These are phyloP conservation scores for Loripinus fragilis DNA, from an alignment of 2,888 invertebrate genomes.

Conservation along the genomic window DNA sequence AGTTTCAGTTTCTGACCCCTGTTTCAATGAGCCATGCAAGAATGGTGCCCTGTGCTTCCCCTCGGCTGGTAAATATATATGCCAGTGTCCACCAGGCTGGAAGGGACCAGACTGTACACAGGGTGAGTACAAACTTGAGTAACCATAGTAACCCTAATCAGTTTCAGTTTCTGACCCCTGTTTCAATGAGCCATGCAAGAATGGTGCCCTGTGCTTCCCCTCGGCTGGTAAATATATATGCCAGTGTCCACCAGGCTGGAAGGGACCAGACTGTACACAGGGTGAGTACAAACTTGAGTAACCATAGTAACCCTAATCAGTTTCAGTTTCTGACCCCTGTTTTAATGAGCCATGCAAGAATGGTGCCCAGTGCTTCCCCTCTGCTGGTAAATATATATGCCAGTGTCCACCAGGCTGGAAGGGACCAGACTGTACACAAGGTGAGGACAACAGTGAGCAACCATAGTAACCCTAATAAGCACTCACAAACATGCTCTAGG, in stretches of 20 bases:
- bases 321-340: conserved; percentile 10
- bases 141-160: conserved; percentile 87
- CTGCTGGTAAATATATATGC: conserved; percentile 89
- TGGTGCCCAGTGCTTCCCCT: conserved; percentile 95
- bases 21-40: conserved; percentile 1
- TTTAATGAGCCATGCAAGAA: conserved; percentile 15
- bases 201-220: conserved; percentile 94
- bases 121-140: conserved; percentile 40
- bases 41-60: conserved; percentile 94
- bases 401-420: conserved; percentile 59
- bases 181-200: conserved; percentile 2
- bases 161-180: conserved; percentile 13
- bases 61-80: conserved; percentile 90
- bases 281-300: too few species aligned
- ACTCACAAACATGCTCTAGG: too few species aligned
- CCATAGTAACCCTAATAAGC: too few species aligned
- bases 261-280: conserved; percentile 54
- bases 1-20: conserved; percentile 4
- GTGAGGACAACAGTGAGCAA: conserved; percentile 30
- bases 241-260: conserved; percentile 58
- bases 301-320: too few species aligned
- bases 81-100: conserved; percentile 61
- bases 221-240: conserved; percentile 89
- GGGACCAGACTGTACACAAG: conserved; percentile 56
- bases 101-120: conserved; percentile 53